Base-by-base conservation (phyloP, 2,888 invertebrate species). In the Napeogenes inachia region DNA sequence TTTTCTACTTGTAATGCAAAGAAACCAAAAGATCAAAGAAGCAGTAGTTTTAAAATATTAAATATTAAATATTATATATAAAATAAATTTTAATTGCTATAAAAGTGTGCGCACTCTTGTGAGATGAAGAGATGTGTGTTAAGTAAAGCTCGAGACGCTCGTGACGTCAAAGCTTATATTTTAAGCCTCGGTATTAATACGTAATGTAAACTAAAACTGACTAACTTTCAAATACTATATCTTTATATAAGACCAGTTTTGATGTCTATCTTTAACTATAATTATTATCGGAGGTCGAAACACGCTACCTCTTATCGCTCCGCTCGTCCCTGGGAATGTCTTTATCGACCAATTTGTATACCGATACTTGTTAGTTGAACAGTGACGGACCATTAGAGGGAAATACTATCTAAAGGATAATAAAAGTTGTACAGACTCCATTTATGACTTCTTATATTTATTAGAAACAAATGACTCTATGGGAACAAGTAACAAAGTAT, bases 301-400 rank as follows among this genome's bases (percentile, higher is more conserved):
- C 3, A 1, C 38, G 38, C 38, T 38, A 38, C 42, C 42, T 42
- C 13, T 35, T n/a, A 33, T 42, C 45, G 45, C 32, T 33, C 47
- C 55, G 59, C 54, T 46, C 33, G 54, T 21, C 30, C 35, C 59
- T 45, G 56, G 59, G 33, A 38, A 53, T 50, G 58, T 45, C 60
- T 57, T 63, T 59, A 61, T 50, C 35, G 61, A 61, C 57, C 64
- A 66, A 66, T 66, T 66, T 66, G 66, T 66, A 54, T 61, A 61
- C 61, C 64, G 59, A 59, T 60, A 66, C 61, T 66, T 64, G 64
- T 66, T 64, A 66, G 63, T 59, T 59, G 55, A 61, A 60, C 59
- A 42, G 64, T 60, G 64, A 55, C 55, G 54, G 61, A 61, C 64
- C 64, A 66, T 66, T 66, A 66, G 66, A 57, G 63, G 55, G 59